Percentiles rank a stretch among this genome's conserved stretches.
Evolutionary conservation across 2,888 invertebrate species (phyloP).

Genomic region (Nasonia oneida): DNA sequence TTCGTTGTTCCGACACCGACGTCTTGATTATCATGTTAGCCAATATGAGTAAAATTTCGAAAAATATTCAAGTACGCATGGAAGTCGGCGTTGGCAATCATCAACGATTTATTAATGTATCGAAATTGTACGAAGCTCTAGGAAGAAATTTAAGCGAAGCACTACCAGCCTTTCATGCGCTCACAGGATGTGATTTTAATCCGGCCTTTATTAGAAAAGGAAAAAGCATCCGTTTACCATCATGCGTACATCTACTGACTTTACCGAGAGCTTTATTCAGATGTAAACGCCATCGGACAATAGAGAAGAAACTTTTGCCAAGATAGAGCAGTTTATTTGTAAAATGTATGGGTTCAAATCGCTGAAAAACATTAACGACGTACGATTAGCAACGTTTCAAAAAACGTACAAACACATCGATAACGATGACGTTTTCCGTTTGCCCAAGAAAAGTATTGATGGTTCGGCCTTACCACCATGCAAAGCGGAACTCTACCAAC

Average conservation of each 20-base stretch:
- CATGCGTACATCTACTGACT: background rate
- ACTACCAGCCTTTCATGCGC: conserved; percentile 62
- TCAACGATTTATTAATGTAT: conserved; percentile 59
- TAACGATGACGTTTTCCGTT: background rate
- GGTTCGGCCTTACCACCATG: conserved; percentile 27
- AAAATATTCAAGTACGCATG: conserved; percentile 53
- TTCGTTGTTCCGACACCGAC: conserved; percentile 58
- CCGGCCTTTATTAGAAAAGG: conserved; percentile 74
- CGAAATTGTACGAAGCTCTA: conserved; percentile 53
- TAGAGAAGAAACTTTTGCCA: background rate
- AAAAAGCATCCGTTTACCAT: conserved; percentile 41
- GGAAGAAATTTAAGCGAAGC: conserved; percentile 51
- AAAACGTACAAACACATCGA: conserved; percentile 29
- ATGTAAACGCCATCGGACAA: background rate
- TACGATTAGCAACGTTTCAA: conserved; percentile 4
- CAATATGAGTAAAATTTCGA: conserved; percentile 58
- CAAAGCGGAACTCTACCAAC: background rate
- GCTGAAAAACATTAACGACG: conserved; percentile 33
- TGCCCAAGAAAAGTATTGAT: background rate
- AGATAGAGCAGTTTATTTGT: conserved; percentile 50
- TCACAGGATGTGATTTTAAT: conserved; percentile 64
- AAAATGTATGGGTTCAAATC: conserved; percentile 21
- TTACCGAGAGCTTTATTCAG: background rate
- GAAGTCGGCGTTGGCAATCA: conserved; percentile 59
- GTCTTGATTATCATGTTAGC: conserved; percentile 57